Evolutionary conservation across 2,113 vertebrate genomes (phyloP).

Genomic region (zebrafish (Danio rerio)): DNA sequence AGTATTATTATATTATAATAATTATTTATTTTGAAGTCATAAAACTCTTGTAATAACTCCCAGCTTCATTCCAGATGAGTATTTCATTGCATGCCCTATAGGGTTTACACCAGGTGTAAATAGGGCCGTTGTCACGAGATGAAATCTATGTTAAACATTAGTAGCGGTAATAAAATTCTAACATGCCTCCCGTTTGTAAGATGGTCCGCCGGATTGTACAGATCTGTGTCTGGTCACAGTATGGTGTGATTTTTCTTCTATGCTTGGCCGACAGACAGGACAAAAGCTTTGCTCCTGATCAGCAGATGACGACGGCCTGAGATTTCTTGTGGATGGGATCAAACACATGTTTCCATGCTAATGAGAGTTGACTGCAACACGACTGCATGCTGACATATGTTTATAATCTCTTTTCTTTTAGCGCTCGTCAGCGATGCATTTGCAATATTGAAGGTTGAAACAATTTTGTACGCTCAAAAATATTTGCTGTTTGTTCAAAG

Average conservation of each 20-base stretch:
- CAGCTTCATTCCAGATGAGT: no score
- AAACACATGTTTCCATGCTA: constrained; percentile 78
- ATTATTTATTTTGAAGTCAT: no score
- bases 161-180: not conserved
- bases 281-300: constrained; percentile 52
- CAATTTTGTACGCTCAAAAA: no score
- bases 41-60: no score
- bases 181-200: constrained; percentile 7
- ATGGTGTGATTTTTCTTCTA: constrained; percentile 2
- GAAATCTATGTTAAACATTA: constrained; percentile 2
- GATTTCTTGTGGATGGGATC: constrained; percentile 73
- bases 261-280: constrained; percentile 17
- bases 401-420: constrained; percentile 75
- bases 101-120: no score
- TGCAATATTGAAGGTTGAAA: not conserved
- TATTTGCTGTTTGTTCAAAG: no score
- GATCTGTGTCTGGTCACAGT: constrained; percentile 31
- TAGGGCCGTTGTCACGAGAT: no score
- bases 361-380: constrained; percentile 78
- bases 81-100: no score
- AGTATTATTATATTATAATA: no score
- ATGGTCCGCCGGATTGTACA: not conserved
- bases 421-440: not conserved
- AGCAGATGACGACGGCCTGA: constrained; percentile 70
- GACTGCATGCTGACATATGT: constrained; percentile 77